These are phyloP conservation scores for Sebastes paucispinis DNA, from an alignment of 2,797 vertebrate genomes.

Conservation along the genomic window DNA sequence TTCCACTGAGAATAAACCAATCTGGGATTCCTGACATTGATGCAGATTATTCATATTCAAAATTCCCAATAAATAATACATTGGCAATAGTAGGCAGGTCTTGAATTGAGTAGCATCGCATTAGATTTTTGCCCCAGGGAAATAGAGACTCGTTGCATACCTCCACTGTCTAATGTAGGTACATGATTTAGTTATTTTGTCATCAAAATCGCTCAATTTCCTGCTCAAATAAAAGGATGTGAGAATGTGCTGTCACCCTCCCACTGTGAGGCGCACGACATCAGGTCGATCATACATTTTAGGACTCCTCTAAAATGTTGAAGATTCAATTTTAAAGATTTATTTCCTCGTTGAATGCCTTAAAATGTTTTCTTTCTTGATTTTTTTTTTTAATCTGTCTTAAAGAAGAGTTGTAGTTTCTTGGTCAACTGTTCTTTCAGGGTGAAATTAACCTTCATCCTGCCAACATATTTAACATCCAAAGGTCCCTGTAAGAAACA, in stretches of 20 bases:
- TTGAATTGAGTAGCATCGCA: neutral
- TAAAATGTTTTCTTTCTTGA: too few species aligned
- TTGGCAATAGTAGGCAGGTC: neutral
- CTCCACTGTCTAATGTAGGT: neutral
- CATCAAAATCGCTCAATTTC: neutral
- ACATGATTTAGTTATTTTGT: neutral
- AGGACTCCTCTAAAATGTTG: too few species aligned
- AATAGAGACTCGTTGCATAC: neutral
- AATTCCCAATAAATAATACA: neutral
- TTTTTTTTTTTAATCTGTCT: too few species aligned
- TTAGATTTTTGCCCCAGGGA: neutral
- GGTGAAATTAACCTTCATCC: neutral
- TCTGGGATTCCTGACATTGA: slow-evolving; percentile 14
- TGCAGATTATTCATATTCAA: neutral
- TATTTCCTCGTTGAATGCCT: too few species aligned
- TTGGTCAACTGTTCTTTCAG: neutral
- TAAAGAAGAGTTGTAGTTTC: too few species aligned
- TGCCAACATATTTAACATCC: neutral
- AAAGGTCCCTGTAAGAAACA: too few species aligned
- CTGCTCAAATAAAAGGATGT: neutral
- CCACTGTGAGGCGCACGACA: too few species aligned
- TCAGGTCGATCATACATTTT: too few species aligned
- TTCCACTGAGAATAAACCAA: neutral
- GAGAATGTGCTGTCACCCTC: too few species aligned
- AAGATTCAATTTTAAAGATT: too few species aligned